Conservation (phyloP, 2,113 vertebrate genomes). For the Pelvicachromis taeniatus region DNA sequence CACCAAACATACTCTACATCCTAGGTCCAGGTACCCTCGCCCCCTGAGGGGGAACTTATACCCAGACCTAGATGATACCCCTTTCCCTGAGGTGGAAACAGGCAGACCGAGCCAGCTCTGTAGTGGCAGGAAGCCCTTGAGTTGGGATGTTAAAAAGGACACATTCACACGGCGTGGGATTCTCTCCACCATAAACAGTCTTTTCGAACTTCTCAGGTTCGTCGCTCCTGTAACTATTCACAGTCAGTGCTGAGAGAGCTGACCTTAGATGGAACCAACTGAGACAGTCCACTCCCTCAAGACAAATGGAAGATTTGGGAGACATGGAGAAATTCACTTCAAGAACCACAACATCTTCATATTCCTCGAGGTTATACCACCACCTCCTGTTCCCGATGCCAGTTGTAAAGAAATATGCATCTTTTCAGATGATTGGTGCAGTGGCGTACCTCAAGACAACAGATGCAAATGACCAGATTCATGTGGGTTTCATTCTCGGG, state of each 20-base stretch:
- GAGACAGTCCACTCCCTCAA: background rate
- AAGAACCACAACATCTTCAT: background rate
- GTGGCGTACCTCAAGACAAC: background rate
- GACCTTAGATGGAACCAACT: background rate
- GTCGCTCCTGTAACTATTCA: background rate
- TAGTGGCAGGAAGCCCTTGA: too few relatives aligned
- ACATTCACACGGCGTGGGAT: accelerated
- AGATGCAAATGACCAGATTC: background rate
- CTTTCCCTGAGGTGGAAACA: too few relatives aligned
- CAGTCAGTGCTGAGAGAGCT: background rate
- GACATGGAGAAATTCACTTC: background rate
- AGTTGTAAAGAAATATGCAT: accelerated
- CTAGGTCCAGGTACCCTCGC: too few relatives aligned
- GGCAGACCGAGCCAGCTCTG: too few relatives aligned
- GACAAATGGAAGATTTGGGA: background rate
- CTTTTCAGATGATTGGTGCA: accelerated
- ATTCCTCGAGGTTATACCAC: background rate
- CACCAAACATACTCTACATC: too few relatives aligned
- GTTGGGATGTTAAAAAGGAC: background rate
- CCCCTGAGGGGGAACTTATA: too few relatives aligned
- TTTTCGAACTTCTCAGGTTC: background rate
- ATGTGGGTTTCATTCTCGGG: background rate
- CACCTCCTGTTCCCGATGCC: accelerated
- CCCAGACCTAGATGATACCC: too few relatives aligned
- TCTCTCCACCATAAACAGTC: background rate